phyloP scores from a whole-genome alignment of 2,888 invertebrate species.

The Agrilus cyanescens region DNA sequence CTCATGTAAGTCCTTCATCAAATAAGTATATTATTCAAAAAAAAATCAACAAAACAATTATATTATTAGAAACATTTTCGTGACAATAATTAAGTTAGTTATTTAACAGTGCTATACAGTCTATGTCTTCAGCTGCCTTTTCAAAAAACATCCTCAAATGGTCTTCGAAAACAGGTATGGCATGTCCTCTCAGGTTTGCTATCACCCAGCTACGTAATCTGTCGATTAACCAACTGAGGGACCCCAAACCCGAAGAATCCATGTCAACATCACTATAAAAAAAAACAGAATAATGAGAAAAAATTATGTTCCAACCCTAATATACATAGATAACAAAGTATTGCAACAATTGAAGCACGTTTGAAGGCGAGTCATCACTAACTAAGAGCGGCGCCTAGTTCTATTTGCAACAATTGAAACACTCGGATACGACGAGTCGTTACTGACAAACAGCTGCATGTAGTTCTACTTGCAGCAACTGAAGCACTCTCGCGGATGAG shows the following conservation, averaged over 20 bases:
- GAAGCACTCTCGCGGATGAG: no score
- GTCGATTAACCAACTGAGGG: constrained; percentile 27
- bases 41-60: constrained; percentile 3
- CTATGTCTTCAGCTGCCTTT: constrained; percentile 23
- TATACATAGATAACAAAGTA: background rate
- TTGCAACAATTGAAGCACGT: no score
- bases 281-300: constrained; percentile 3
- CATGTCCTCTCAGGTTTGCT: constrained; percentile 25
- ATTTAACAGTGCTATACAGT: constrained; percentile 9
- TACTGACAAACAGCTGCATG: no score
- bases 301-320: background rate
- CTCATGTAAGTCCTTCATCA: no score
- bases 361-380: no score
- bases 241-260: constrained; percentile 28
- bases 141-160: constrained; percentile 23
- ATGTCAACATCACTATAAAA: constrained; percentile 29
- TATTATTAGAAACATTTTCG: no score
- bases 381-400: no score
- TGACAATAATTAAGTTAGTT: background rate
- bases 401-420: no score
- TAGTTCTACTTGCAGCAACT: no score
- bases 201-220: constrained; percentile 25
- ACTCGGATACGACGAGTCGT: no score
- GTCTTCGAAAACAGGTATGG: constrained; percentile 22
- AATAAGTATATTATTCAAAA: no score